Evolutionary conservation across 2,888 invertebrate species (phyloP).

Genomic region (Ctena decussata): DNA sequence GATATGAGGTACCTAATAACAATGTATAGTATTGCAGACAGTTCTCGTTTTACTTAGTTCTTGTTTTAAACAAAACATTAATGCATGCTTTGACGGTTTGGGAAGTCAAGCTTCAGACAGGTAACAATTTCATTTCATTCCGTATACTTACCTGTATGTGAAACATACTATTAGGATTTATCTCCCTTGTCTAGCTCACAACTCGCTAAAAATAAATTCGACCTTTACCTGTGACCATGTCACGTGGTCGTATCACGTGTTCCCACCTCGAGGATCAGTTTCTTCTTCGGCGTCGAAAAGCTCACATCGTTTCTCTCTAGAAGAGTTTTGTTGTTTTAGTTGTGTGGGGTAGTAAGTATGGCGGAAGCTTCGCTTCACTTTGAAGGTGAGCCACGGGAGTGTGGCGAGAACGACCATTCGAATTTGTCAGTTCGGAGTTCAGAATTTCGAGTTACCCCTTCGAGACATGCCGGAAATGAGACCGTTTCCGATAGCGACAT

Average conservation of each 20-base stretch:
- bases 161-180: slow-evolving; percentile 22
- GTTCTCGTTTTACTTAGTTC: background rate
- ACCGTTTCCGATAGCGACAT: background rate
- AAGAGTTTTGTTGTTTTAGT: background rate
- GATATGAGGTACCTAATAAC: slow-evolving; percentile 53
- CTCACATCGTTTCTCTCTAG: background rate
- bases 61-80: background rate
- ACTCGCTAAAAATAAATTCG: slow-evolving; percentile 6
- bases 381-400: background rate
- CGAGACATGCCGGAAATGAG: background rate
- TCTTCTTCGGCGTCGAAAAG: background rate
- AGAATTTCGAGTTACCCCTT: background rate
- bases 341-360: background rate
- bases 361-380: background rate
- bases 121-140: too few relatives aligned
- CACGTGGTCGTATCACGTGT: background rate
- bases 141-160: slow-evolving; percentile 20
- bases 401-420: background rate
- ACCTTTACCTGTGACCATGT: background rate
- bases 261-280: background rate
- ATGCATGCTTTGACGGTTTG: slow-evolving; percentile 1
- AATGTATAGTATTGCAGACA: slow-evolving; percentile 13
- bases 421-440: background rate
- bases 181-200: background rate
- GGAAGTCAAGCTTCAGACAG: too few relatives aligned